These are phyloP conservation scores for Theocolax elegans DNA, from an alignment of 1,140 invertebrate species.

Conservation along the genomic window DNA sequence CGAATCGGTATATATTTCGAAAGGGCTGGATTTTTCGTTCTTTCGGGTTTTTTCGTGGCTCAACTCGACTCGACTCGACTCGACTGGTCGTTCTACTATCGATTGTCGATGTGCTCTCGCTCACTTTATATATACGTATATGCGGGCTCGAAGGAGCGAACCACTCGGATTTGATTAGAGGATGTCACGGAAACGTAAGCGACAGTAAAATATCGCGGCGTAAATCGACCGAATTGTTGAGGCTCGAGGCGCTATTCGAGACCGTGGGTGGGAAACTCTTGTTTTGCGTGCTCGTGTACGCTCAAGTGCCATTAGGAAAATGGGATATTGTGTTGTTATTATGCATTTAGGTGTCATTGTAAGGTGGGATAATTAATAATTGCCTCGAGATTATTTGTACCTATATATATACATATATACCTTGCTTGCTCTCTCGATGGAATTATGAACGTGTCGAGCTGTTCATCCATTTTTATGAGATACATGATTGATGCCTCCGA, in stretches of 20 bases:
- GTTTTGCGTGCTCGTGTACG: not conserved
- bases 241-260: too few species aligned
- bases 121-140: not conserved
- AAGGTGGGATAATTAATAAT: constrained; percentile 24
- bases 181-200: not conserved
- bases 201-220: constrained; percentile 3
- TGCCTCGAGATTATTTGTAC: not conserved
- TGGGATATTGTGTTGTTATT: not conserved
- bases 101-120: not conserved
- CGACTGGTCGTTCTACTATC: too few species aligned
- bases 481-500: not conserved
- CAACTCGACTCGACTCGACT: too few species aligned
- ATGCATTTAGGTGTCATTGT: not conserved
- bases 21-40: not conserved
- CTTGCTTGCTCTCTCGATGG: not conserved
- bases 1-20: not conserved
- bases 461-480: constrained; percentile 11
- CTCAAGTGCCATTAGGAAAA: constrained; percentile 14
- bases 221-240: too few species aligned
- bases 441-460: not conserved
- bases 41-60: not conserved
- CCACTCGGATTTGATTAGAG: constrained; percentile 24
- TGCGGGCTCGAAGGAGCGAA: not conserved
- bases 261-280: too few species aligned
- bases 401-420: not conserved